Conservation (phyloP, 2,113 vertebrate genomes). For the Vulpes ferrilata region DNA sequence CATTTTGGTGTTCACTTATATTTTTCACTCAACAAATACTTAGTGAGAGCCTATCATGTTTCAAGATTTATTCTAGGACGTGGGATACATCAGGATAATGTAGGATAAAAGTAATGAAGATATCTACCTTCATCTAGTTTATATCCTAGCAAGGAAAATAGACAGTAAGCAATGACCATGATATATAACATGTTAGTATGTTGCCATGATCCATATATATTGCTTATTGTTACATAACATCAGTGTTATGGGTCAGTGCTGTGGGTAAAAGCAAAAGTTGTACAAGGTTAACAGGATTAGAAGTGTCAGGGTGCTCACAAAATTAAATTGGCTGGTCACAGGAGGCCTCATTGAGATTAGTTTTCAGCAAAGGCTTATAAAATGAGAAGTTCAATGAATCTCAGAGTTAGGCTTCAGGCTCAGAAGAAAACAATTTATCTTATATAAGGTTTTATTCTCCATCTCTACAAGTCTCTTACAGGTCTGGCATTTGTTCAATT, state of each 20-base stretch:
- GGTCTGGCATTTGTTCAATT: not conserved
- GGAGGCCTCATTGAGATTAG: not conserved
- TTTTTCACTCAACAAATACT: not conserved
- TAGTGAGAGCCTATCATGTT: not conserved
- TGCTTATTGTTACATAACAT: not conserved
- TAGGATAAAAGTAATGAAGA: not conserved
- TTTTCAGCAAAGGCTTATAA: constrained; percentile 4
- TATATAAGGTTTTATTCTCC: not conserved
- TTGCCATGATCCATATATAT: not conserved
- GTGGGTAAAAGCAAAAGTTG: not conserved
- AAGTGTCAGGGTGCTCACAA: not conserved
- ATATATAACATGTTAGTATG: not conserved
- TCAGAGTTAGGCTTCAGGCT: not conserved
- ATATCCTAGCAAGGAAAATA: not conserved
- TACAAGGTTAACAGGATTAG: not conserved
- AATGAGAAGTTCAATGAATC: not conserved
- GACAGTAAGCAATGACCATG: not conserved
- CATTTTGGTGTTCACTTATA: not conserved
- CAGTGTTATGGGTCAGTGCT: not conserved
- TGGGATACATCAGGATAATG: not conserved
- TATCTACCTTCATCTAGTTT: not conserved
- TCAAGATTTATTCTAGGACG: not conserved
- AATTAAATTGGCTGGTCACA: not conserved
- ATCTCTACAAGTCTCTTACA: not conserved
- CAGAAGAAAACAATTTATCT: not conserved